Conservation (phyloP, 2,113 vertebrate genomes). For the Amazona vittata region DNA sequence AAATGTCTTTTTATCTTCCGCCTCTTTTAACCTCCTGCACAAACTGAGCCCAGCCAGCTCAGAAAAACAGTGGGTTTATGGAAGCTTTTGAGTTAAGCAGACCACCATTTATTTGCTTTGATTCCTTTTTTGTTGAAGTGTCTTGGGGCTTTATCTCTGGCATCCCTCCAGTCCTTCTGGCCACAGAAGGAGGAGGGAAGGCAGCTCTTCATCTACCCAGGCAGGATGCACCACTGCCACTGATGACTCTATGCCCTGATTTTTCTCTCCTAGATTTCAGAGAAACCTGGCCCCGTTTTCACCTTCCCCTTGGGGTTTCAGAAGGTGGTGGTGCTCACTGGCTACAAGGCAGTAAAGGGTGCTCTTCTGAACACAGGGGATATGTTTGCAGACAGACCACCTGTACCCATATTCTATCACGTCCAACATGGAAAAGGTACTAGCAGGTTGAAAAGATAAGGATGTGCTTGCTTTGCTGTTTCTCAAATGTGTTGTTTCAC, state of each 20-base stretch:
- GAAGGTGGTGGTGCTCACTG: conserved; percentile 69
- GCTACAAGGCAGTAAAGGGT: conserved; percentile 59
- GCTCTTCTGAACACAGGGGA: conserved; percentile 53
- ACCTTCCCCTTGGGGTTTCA: conserved; percentile 51
- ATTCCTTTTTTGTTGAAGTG: background rate
- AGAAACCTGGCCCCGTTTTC: conserved; percentile 64
- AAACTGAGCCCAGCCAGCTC: background rate
- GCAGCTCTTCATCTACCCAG: background rate
- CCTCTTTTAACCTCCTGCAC: background rate
- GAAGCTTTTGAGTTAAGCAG: background rate
- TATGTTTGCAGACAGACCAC: conserved; percentile 48
- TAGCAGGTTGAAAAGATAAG: background rate
- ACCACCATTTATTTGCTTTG: background rate
- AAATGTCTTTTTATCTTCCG: background rate
- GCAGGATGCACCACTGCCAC: background rate
- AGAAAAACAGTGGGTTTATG: background rate
- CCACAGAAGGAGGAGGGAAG: background rate
- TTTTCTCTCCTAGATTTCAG: conserved; percentile 23
- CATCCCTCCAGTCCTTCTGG: background rate
- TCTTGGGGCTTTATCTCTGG: background rate
- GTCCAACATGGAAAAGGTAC: conserved; percentile 50
- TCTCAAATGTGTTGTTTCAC: background rate
- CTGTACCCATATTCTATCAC: conserved; percentile 6
- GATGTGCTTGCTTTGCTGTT: background rate
- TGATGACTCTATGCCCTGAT: background rate